Evolutionary conservation across 2,113 vertebrate species (phyloP).

Genomic region (Ammodytes dubius): DNA sequence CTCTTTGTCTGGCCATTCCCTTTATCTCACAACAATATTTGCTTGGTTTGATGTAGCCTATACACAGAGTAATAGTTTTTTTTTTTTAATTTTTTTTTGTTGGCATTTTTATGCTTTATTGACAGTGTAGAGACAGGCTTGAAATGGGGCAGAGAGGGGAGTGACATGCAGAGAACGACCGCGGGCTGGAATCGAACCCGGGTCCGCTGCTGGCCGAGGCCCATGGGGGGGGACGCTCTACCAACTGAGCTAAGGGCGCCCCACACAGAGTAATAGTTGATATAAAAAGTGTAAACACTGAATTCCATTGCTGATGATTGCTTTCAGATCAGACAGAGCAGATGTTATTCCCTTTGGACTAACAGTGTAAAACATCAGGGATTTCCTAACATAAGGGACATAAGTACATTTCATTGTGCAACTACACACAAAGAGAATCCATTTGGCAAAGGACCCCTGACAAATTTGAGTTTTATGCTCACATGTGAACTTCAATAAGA

Average conservation of each 20-base stretch:
- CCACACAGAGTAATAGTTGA: background rate
- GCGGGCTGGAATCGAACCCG: too few species aligned
- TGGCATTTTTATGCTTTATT: too few species aligned
- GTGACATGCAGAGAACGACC: too few species aligned
- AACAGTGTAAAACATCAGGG: constrained; percentile 7
- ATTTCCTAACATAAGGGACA: background rate
- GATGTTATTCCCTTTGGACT: constrained; percentile 4
- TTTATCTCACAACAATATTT: constrained; percentile 9
- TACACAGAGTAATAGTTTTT: background rate
- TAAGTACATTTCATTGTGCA: constrained; percentile 1
- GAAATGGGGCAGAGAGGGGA: too few species aligned
- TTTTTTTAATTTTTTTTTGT: too few species aligned
- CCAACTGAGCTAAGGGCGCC: too few species aligned
- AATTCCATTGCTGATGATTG: constrained; percentile 26
- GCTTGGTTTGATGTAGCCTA: background rate
- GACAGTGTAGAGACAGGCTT: too few species aligned
- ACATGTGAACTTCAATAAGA: background rate
- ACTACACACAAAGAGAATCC: background rate
- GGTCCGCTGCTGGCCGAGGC: too few species aligned
- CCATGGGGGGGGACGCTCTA: too few species aligned
- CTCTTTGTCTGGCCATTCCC: constrained; percentile 7
- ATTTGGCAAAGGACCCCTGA: background rate
- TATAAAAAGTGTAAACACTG: background rate
- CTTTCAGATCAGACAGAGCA: constrained; percentile 1
- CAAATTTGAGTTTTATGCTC: background rate